phyloP scores from a whole-genome alignment of 1,140 invertebrate genomes.

The Eubasilissa regina region DNA sequence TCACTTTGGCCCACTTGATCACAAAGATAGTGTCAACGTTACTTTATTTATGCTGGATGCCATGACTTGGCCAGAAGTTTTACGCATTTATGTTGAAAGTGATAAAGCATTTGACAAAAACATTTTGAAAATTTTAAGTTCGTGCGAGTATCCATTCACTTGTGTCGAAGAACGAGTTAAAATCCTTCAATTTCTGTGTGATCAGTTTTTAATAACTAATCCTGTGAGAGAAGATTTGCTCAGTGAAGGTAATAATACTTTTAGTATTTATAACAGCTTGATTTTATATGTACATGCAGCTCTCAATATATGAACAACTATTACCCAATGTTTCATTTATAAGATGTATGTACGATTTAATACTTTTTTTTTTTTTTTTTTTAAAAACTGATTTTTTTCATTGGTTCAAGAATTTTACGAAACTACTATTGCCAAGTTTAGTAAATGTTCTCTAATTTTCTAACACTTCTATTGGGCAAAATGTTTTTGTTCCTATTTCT shows the following conservation, averaged over 20 bases:
- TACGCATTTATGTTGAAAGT: constrained; percentile 91
- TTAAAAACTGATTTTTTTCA: too few relatives aligned
- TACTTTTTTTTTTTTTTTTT: too few relatives aligned
- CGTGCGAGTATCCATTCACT: constrained; percentile 92
- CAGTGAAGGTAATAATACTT: constrained; percentile 83
- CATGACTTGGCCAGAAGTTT: constrained; percentile 95
- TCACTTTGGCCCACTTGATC: constrained; percentile 95
- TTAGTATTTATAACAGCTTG: neutral
- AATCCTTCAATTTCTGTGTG: constrained; percentile 92
- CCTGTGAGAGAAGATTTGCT: constrained; percentile 93
- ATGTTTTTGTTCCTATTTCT: too few relatives aligned
- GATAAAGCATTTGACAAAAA: constrained; percentile 85
- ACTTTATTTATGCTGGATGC: constrained; percentile 92
- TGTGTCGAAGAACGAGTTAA: constrained; percentile 86
- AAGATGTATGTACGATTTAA: too few relatives aligned
- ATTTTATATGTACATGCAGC: neutral
- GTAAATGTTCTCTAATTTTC: too few relatives aligned
- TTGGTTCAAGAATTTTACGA: too few relatives aligned
- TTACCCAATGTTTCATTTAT: neutral
- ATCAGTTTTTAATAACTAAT: constrained; percentile 95
- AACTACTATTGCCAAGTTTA: too few relatives aligned
- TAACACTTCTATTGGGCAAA: too few relatives aligned
- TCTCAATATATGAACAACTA: too few relatives aligned
- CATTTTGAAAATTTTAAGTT: constrained; percentile 79
- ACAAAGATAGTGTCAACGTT: constrained; percentile 97